Percentiles rank a stretch among this genome's conserved stretches.
Evolutionary conservation across 2,888 invertebrate genomes (phyloP).

Genomic region (Sepiola atlantica): DNA sequence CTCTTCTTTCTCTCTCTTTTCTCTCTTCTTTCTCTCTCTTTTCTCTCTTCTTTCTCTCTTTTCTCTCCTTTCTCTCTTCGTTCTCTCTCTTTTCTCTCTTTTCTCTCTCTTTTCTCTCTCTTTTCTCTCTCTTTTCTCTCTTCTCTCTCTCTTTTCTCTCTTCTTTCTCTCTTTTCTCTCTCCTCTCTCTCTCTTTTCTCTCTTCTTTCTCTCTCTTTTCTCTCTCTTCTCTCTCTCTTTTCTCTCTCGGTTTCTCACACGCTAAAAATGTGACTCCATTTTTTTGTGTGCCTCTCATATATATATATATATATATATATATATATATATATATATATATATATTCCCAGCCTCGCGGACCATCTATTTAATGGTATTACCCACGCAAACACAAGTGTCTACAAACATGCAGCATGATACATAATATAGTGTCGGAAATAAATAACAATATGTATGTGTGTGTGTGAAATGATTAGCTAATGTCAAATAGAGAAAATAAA

Average conservation of each 20-base stretch:
- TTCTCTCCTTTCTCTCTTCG: not conserved
- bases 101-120: not conserved
- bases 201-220: not conserved
- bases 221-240: not conserved
- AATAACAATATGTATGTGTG: not conserved
- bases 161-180: not conserved
- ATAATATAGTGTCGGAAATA: not conserved
- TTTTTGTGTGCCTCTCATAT: not conserved
- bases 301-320: slow-evolving; percentile 42
- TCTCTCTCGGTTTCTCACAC: not conserved
- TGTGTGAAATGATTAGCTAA: not conserved
- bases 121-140: no score
- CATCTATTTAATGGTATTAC: not conserved
- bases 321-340: slow-evolving; percentile 40
- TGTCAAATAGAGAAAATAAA: no score
- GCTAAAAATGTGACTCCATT: not conserved
- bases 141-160: not conserved
- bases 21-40: not conserved
- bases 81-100: not conserved
- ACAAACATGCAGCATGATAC: not conserved
- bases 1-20: no score
- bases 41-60: not conserved
- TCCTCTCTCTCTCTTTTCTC: not conserved
- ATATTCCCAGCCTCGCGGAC: not conserved
- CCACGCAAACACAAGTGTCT: not conserved